Conservation (phyloP, 2,888 invertebrate species). For the Pasiphila rectangulata region DNA sequence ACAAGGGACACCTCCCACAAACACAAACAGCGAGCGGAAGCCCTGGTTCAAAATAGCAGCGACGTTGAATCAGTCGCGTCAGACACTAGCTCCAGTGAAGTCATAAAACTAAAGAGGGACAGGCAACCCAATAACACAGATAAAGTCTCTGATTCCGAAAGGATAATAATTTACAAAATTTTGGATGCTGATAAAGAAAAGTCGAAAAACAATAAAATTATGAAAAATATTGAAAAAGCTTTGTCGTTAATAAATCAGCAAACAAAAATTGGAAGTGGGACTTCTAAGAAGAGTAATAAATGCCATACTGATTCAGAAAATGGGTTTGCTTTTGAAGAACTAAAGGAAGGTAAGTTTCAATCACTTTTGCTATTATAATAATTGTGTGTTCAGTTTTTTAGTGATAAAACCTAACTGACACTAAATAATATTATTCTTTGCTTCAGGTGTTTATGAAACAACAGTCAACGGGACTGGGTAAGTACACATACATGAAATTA, state of each 20-base stretch:
- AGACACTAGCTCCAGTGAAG: slow-evolving; percentile 53
- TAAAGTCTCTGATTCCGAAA: slow-evolving; percentile 56
- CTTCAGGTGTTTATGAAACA: slow-evolving; percentile 63
- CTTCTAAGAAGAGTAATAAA: slow-evolving; percentile 19
- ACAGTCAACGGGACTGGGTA: slow-evolving; percentile 61
- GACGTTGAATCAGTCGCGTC: slow-evolving; percentile 47
- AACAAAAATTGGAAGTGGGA: slow-evolving; percentile 13
- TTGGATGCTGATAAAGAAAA: slow-evolving; percentile 53
- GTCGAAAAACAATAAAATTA: slow-evolving; percentile 41
- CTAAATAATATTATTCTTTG: too few relatives aligned
- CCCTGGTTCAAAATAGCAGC: slow-evolving; percentile 44
- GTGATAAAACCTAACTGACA: neutral
- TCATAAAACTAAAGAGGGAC: slow-evolving; percentile 37
- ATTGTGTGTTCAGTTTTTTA: neutral
- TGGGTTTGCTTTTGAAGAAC: slow-evolving; percentile 45
- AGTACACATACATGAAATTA: too few relatives aligned
- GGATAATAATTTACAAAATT: slow-evolving; percentile 70
- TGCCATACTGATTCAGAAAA: slow-evolving; percentile 29
- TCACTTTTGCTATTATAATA: neutral
- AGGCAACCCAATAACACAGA: slow-evolving; percentile 34
- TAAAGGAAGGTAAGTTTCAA: slow-evolving; percentile 51
- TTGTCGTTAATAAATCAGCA: slow-evolving; percentile 36
- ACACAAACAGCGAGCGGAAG: slow-evolving; percentile 43
- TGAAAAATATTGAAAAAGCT: slow-evolving; percentile 48
- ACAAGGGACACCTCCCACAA: slow-evolving; percentile 56